Base-by-base conservation (phyloP, 1,140 invertebrate species). In the Amphibalanus amphitrite region DNA sequence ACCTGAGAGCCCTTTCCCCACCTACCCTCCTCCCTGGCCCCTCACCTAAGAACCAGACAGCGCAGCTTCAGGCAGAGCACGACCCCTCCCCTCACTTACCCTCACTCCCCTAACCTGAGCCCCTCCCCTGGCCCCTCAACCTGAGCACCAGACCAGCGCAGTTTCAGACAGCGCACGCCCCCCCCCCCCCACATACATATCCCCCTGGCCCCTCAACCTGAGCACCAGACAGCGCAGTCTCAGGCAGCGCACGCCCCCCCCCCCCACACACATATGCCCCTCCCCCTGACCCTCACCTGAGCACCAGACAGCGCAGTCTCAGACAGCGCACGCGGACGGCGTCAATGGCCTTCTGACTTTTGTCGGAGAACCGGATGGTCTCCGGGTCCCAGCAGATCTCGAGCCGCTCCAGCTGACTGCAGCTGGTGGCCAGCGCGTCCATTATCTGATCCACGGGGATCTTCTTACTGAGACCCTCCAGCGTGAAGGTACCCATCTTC, bases 321-420 rank as follows among this genome's bases (percentile, higher is more conserved):
- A 93, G 82, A 76, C 92, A 94, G 75, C 92, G 93, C 0, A 96
- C 91, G 59, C 93, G 85, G 67, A 95, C 81, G 47, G 92, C 89
- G 79, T 96, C 93, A 74, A 95, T 93, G 1, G 91, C 91, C 80
- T 98, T 98, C 80, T 97, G 96, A 79, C 95, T 97, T 81, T 99
- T 99, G 80, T 99, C 97, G 30, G 95, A 98, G 81, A 98, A 99
- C 69, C 97, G 85, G 10, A 99, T 84, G 77, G 97, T 98, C 75
- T 97, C 95, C 0, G 96, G 94, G 80, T 99, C 97, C 97, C 97
- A 99, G 75, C 94, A 83, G 28, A 99, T 83, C 79, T 99, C 97
- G 30, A 99, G 80, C 1, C 97, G 84, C 79, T 97, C 92, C 74
- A 99, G 79, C 73, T 88, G 87, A 0, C 87, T 86, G 78, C 93